Evolutionary conservation across 2,888 invertebrate species (phyloP).

Genomic region (Cheilosia grossa): DNA sequence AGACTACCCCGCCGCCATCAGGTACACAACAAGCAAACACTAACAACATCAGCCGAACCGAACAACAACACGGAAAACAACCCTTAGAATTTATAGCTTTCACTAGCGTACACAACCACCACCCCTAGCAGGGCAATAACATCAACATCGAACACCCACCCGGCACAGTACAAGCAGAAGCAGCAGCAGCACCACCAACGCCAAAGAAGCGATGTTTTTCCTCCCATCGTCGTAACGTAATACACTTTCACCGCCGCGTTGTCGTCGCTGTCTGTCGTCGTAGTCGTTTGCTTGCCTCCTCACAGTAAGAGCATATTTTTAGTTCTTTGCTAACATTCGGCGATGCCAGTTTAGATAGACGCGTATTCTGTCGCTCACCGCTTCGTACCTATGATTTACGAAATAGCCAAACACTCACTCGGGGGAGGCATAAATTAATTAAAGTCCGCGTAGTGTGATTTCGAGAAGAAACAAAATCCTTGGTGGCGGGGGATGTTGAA

Average conservation of each 20-base stretch:
- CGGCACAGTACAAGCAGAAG: constrained; percentile 18
- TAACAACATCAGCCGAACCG: constrained; percentile 43
- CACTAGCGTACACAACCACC: constrained; percentile 57
- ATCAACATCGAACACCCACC: constrained; percentile 48
- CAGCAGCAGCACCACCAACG: constrained; percentile 50
- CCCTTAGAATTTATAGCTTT: constrained; percentile 73
- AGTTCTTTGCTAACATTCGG: constrained; percentile 70
- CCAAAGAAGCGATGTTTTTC: constrained; percentile 70
- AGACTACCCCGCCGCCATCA: constrained; percentile 46
- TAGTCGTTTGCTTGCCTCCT: constrained; percentile 3
- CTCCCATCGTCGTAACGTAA: constrained; percentile 33
- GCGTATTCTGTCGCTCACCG: constrained; percentile 27
- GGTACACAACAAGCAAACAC: constrained; percentile 52
- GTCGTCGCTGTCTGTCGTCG: constrained; percentile 62
- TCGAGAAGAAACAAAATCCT: constrained; percentile 30
- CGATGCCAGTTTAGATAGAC: constrained; percentile 57
- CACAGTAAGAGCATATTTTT: constrained; percentile 54
- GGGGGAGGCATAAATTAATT: constrained; percentile 71
- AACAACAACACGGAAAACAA: constrained; percentile 58
- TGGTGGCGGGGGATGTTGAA: constrained; percentile 6
- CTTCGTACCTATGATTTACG: constrained; percentile 46
- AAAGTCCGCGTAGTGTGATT: constrained; percentile 58
- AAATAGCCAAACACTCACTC: constrained; percentile 26
- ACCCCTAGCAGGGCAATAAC: constrained; percentile 59
- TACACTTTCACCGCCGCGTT: constrained; percentile 67